phyloP scores from a whole-genome alignment of 2,797 vertebrate genomes.

The Bovichtus diacanthus region DNA sequence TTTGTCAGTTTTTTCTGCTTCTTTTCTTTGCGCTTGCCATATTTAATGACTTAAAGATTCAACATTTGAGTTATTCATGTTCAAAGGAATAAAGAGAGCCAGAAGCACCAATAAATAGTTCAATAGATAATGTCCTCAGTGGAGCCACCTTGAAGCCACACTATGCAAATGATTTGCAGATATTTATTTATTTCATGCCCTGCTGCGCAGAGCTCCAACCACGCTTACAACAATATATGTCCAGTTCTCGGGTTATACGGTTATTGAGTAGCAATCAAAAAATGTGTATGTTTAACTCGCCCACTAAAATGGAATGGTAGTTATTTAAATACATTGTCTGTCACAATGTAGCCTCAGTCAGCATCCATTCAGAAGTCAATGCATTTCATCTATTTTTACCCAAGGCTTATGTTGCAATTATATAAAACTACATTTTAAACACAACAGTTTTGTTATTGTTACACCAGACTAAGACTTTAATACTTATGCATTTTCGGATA shows the following conservation, averaged over 20 bases:
- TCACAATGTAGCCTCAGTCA: conserved; percentile 9
- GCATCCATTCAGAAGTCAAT: conserved; percentile 44
- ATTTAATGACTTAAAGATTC: conserved; percentile 73
- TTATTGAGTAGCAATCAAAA: conserved; percentile 58
- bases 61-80: conserved; percentile 74
- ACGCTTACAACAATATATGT: conserved; percentile 39
- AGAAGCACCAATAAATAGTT: conserved; percentile 73
- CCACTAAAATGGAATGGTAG: conserved; percentile 56
- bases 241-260: conserved; percentile 51
- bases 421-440: conserved; percentile 40
- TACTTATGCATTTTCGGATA: conserved; percentile 5
- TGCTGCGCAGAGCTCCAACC: conserved; percentile 47
- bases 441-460: conserved; percentile 25
- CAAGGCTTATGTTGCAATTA: conserved; percentile 33
- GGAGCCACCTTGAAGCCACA: conserved; percentile 71
- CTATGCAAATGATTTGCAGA: conserved; percentile 72
- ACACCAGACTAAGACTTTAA: not conserved
- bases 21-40: conserved; percentile 39
- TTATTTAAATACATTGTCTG: conserved; percentile 67
- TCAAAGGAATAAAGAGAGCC: conserved; percentile 72
- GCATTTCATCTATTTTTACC: conserved; percentile 47
- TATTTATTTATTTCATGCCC: conserved; percentile 74
- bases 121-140: conserved; percentile 77
- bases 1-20: conserved; percentile 32
- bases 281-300: conserved; percentile 54